Percentiles rank a stretch among this genome's conserved stretches.
These are phyloP conservation scores for Oreortyx pictus DNA, from an alignment of 2,797 vertebrate genomes.

Conservation along the genomic window DNA sequence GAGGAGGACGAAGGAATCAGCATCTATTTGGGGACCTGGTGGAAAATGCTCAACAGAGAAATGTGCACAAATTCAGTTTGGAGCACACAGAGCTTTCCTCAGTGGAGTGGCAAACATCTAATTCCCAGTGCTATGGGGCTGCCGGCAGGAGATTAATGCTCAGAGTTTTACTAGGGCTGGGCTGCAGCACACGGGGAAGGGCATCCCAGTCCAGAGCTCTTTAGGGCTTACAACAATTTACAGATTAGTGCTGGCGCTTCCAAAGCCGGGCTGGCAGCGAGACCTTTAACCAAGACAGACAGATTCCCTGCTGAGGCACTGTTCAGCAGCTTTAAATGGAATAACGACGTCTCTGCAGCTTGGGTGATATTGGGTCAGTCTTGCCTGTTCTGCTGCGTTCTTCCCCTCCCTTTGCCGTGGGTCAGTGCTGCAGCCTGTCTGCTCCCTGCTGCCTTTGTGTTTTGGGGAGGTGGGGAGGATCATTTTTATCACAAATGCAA, in stretches of 20 bases:
- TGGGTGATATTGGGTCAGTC: slow-evolving; percentile 74
- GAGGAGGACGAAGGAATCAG: slow-evolving; percentile 51
- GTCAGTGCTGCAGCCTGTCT: neutral
- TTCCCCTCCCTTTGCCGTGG: neutral
- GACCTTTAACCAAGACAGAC: slow-evolving; percentile 76
- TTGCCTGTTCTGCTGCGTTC: slow-evolving; percentile 61
- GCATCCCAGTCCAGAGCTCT: slow-evolving; percentile 65
- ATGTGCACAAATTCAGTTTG: neutral
- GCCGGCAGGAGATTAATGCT: slow-evolving; percentile 15
- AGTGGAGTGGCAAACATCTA: neutral
- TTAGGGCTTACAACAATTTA: slow-evolving; percentile 66
- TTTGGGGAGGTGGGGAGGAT: neutral
- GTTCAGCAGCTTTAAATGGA: slow-evolving; percentile 72
- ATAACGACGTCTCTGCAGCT: slow-evolving; percentile 73
- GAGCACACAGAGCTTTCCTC: neutral
- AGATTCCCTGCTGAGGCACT: slow-evolving; percentile 76
- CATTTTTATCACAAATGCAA: slow-evolving; percentile 39
- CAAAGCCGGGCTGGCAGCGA: slow-evolving; percentile 73
- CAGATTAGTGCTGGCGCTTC: slow-evolving; percentile 76
- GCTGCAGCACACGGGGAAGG: slow-evolving; percentile 55
- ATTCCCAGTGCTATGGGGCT: neutral
- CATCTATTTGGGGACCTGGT: neutral
- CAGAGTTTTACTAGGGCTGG: neutral
- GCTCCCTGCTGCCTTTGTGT: neutral
- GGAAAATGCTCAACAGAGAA: slow-evolving; percentile 40